Conservation (phyloP, 2,113 vertebrate genomes). For the Lampris incognitus region DNA sequence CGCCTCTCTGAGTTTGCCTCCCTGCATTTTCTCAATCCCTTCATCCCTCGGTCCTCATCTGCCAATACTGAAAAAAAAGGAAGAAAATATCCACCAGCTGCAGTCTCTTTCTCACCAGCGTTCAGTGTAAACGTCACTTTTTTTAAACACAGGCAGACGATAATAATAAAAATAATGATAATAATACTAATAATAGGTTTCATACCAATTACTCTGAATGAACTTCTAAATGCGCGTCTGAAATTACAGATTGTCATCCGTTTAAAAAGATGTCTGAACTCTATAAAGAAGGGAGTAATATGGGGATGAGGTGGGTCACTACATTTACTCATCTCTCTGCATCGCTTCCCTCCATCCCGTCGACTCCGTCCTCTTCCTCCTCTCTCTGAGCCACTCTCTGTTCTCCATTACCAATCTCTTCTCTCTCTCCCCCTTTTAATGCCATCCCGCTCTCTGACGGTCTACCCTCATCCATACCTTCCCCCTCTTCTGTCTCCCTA, state of each 20-base stretch:
- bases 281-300: too few species aligned
- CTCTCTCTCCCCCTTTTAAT: neutral
- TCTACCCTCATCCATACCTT: neutral
- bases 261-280: too few species aligned
- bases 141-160: too few species aligned
- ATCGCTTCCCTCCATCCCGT: neutral
- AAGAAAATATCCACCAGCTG: neutral
- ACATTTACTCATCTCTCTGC: neutral
- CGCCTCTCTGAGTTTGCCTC: neutral
- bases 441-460: neutral
- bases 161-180: too few species aligned
- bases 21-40: neutral
- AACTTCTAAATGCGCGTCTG: too few species aligned
- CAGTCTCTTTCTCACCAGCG: too few species aligned
- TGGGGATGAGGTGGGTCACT: neutral
- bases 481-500: slow-evolving; percentile 35
- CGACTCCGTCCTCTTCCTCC: too few species aligned
- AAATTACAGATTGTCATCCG: too few species aligned
- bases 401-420: neutral
- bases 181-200: too few species aligned
- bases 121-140: too few species aligned
- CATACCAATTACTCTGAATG: too few species aligned
- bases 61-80: neutral
- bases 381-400: neutral
- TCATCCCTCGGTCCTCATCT: neutral